These are phyloP conservation scores for Acheta domesticus DNA, from an alignment of 2,888 invertebrate species.

Conservation along the genomic window DNA sequence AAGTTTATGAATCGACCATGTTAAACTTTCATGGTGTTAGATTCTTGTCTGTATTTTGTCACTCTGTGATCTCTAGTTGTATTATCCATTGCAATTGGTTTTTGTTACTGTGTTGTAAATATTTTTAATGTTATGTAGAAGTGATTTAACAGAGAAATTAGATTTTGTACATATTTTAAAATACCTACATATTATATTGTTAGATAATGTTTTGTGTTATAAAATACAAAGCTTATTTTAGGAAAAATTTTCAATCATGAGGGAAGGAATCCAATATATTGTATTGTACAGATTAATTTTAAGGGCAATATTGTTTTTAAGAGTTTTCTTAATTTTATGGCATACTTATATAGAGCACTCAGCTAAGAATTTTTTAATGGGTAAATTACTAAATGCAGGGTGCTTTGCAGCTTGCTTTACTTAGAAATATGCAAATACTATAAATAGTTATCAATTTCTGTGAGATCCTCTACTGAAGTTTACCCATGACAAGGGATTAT, in stretches of 20 bases:
- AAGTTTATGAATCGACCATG: not conserved
- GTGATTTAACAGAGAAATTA: slow-evolving; percentile 12
- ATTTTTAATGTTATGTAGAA: slow-evolving; percentile 25
- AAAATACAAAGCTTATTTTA: slow-evolving; percentile 19
- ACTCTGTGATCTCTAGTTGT: slow-evolving; percentile 33
- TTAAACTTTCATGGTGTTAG: not conserved
- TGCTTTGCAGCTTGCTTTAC: slow-evolving; percentile 30
- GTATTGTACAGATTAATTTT: slow-evolving; percentile 22
- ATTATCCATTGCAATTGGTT: slow-evolving; percentile 29
- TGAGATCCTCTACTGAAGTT: slow-evolving; percentile 23
- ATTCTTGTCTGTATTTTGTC: slow-evolving; percentile 28
- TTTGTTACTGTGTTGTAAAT: slow-evolving; percentile 30
- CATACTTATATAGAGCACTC: not conserved
- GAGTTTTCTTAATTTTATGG: not conserved
- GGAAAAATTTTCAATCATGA: slow-evolving; percentile 21
- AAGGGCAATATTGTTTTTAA: slow-evolving; percentile 19
- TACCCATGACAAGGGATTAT: slow-evolving; percentile 28
- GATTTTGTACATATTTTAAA: slow-evolving; percentile 18
- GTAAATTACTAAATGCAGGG: slow-evolving; percentile 19
- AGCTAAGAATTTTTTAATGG: not conserved
- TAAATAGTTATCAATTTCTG: slow-evolving; percentile 27
- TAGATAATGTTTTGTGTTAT: slow-evolving; percentile 3
- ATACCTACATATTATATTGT: not conserved
- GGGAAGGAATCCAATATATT: slow-evolving; percentile 19
- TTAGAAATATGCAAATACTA: slow-evolving; percentile 24